phyloP scores from a whole-genome alignment of 2,888 invertebrate species.

The Latrodectus elegans region DNA sequence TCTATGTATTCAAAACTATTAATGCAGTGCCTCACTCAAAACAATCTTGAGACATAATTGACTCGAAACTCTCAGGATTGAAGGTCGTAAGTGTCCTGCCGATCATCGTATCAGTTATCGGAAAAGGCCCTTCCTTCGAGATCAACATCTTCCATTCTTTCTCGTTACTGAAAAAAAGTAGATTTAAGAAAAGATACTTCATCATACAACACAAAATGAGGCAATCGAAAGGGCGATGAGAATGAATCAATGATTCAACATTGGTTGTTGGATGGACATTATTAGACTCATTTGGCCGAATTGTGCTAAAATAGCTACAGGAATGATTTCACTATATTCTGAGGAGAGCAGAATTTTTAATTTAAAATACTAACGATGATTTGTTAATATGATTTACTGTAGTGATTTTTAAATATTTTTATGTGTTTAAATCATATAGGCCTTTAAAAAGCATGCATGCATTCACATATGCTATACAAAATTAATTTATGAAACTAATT shows the following conservation, averaged over 20 bases:
- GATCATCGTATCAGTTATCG: slow-evolving; percentile 23
- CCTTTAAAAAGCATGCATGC: no score
- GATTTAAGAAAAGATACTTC: slow-evolving; percentile 27
- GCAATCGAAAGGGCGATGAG: slow-evolving; percentile 16
- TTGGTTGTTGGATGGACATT: slow-evolving; percentile 53
- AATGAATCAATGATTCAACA: slow-evolving; percentile 46
- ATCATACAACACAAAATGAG: neutral
- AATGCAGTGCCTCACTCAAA: no score
- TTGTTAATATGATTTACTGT: no score
- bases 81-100: no score
- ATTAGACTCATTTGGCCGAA: slow-evolving; percentile 51
- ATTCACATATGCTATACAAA: no score
- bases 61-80: no score
- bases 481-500: no score
- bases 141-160: slow-evolving; percentile 18
- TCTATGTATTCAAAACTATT: no score
- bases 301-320: slow-evolving; percentile 33
- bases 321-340: slow-evolving; percentile 30
- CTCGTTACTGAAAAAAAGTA: slow-evolving; percentile 12
- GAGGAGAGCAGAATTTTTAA: neutral
- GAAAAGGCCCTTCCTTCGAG: slow-evolving; percentile 30
- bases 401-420: no score
- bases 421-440: no score
- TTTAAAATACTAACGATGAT: no score
- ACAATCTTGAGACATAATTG: no score